Evolutionary conservation across 2,888 invertebrate genomes (phyloP).

Genomic region (Rhogogaster chlorosoma): DNA sequence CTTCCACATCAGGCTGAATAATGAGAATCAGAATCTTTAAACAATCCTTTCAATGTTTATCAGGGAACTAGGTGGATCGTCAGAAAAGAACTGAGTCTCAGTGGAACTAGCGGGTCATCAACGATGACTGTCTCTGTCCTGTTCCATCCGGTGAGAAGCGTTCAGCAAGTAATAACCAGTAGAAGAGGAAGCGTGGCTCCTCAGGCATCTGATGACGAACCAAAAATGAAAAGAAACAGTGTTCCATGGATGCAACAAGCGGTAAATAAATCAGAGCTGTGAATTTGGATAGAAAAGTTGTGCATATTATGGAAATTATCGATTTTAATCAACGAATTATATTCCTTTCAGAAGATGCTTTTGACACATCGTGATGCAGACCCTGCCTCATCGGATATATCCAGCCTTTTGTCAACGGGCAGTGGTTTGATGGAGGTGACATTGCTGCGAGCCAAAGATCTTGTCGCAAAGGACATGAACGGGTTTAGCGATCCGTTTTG

Average conservation of each 20-base stretch:
- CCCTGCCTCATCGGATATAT: constrained; percentile 72
- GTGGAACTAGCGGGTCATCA: constrained; percentile 69
- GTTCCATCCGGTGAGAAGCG: constrained; percentile 77
- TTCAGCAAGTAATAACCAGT: constrained; percentile 68
- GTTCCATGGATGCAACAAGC: constrained; percentile 77
- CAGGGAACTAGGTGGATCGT: constrained; percentile 72
- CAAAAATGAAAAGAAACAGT: constrained; percentile 73
- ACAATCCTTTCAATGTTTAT: constrained; percentile 27
- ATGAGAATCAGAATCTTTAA: neutral
- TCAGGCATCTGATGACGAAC: constrained; percentile 67
- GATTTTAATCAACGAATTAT: constrained; percentile 10
- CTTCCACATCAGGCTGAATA: neutral
- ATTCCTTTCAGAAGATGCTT: constrained; percentile 70
- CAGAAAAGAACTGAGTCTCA: constrained; percentile 69
- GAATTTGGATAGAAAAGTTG: constrained; percentile 5
- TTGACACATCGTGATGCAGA: constrained; percentile 71
- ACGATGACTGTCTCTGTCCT: constrained; percentile 78
- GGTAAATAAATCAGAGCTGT: constrained; percentile 62
- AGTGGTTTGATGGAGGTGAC: constrained; percentile 78
- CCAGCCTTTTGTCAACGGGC: constrained; percentile 74
- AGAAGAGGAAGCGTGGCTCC: constrained; percentile 68
- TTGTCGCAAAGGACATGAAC: constrained; percentile 79
- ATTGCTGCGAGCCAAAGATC: constrained; percentile 77
- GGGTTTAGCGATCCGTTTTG: constrained; percentile 81
- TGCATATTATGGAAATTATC: too few relatives aligned